Evolutionary conservation across 2,888 invertebrate genomes (phyloP), one percentile per base, ranked within the genome.

Genomic region (Plagiodera versicolora): DNA sequence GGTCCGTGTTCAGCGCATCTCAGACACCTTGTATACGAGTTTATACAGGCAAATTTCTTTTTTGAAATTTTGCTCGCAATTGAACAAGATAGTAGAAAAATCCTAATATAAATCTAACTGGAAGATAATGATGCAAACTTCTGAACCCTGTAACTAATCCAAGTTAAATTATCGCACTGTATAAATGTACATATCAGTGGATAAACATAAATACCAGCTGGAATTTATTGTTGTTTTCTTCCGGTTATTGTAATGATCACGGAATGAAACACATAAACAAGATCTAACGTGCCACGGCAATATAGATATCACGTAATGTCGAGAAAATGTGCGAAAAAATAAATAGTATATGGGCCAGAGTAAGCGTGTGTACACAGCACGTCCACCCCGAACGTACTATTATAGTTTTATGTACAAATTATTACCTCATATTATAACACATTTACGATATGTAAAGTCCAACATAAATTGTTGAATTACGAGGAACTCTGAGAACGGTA

Each of bases 231-330:
- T 32, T 11, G 32, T 11, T 10, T 2, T 32, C 32, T 32, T 32
- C 11, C 5, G 8, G 32, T 32, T 32, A 32, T 32, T 32, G 9
- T 32, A 2, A 32, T 32, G 2, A 32, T 10, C 32, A 32, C 32
- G 32, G 11, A 32, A 32, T 32, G 9, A 11, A 32, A 32, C 10
- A 32, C 10, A 2, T 11, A 6, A 6, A 32, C 32, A 32, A 32
- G 32, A 32, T 32, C 32, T 32, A 10, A 53, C 53, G 53, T 53
- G 53, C 44, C 39, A 53, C 17, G 35, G 14, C 39, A 58, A 51
- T 58, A 58, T 47, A 54, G 54, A 39, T 53, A 48, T 58, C 48
- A 52, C 58, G 53, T 48, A 47, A 58, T 48, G 54, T 58, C 58
- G 28, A 45, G 52, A 17, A 53, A 53, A 53, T 52, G 47, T n/a